Base-by-base conservation (phyloP, 37 sponge, comb jelly and placozoan genomes). In the Lycopodina hypogea region DNA sequence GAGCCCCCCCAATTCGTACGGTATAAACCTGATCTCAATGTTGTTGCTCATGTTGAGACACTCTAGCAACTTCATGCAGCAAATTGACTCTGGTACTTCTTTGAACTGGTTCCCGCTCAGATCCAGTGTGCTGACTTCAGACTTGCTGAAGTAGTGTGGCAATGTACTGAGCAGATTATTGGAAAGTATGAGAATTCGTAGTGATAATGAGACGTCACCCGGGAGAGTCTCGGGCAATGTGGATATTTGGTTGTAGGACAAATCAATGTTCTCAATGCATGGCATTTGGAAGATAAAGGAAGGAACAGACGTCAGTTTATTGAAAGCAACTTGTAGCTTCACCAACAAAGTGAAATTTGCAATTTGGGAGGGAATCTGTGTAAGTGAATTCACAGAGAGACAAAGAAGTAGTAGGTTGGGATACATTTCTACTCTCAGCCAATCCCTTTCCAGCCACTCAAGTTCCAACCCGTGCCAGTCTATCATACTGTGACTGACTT, bases 381-480 rank as follows among this genome's bases (percentile, higher is more conserved):
- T 69, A 1, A 87, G 65, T 14, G n/a, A 42, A 56, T 87, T 87
- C 41, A 72, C 71, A 0, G 88, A 87, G 52, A 87, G 51, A 15
- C 73, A 78, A 11, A 87, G 40, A 48, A 80, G 62, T 19, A 2
- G 28, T 1, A 87, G 59, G 52, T 68, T 70, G 65, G 76, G 61
- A 26, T 62, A 58, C 19, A 77, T 56, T 7, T 70, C 29, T 9
- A 42, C 48, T 41, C 24, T 22, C 38, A 84, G 55, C 88, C 88
- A 87, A 3, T 39, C 78, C 3, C 42, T 35, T 1, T 42, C 56
- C 22, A 87, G 63, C 17, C 26, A 21, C 4, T 69, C 56, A 35
- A 87, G 63, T 26, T 81, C 82, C 55, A 87, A 33, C 2, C 77
- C 78, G 40, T 87, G 88, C 88, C 88, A 87, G 56, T 87, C 88